Conservation (phyloP, 2,888 invertebrate genomes). For the Polia nebulosa region DNA sequence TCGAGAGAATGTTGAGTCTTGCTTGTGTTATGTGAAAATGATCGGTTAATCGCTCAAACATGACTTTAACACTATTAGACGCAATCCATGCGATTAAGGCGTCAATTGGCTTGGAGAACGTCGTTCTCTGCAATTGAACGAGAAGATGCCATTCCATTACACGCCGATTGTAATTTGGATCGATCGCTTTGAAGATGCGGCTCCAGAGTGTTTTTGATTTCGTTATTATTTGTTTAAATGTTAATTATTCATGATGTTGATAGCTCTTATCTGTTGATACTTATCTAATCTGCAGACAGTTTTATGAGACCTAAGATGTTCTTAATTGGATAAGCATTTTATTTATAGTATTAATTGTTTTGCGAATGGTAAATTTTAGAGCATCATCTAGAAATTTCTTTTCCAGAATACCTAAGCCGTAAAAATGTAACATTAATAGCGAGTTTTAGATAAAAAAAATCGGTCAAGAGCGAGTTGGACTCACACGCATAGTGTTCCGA, state of each 20-base stretch:
- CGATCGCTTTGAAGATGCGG: slow-evolving; percentile 22
- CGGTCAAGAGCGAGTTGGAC: no score
- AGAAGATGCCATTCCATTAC: slow-evolving; percentile 50
- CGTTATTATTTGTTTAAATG: slow-evolving; percentile 7
- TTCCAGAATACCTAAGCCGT: no score
- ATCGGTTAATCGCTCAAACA: slow-evolving; percentile 49
- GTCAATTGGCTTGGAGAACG: slow-evolving; percentile 51
- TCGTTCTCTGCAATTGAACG: slow-evolving; percentile 26
- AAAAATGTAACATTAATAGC: no score
- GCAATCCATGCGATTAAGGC: slow-evolving; percentile 50
- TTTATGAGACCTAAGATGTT: not conserved
- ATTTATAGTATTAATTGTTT: not conserved
- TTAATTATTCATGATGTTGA: slow-evolving; percentile 18
- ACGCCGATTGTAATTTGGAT: slow-evolving; percentile 50
- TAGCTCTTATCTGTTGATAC: not conserved
- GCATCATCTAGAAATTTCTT: not conserved
- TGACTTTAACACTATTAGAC: slow-evolving; percentile 45
- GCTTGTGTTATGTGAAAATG: slow-evolving; percentile 45
- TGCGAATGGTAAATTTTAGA: not conserved
- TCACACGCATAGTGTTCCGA: no score
- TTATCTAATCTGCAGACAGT: slow-evolving; percentile 5
- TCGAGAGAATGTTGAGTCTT: slow-evolving; percentile 27
- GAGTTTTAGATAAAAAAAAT: no score
- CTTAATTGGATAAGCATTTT: slow-evolving; percentile 7
- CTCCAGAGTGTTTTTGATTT: slow-evolving; percentile 19